Evolutionary conservation across 37 sponge, comb jelly and placozoan genomes (phyloP).

Genomic region (Aplysina aerophoba): DNA sequence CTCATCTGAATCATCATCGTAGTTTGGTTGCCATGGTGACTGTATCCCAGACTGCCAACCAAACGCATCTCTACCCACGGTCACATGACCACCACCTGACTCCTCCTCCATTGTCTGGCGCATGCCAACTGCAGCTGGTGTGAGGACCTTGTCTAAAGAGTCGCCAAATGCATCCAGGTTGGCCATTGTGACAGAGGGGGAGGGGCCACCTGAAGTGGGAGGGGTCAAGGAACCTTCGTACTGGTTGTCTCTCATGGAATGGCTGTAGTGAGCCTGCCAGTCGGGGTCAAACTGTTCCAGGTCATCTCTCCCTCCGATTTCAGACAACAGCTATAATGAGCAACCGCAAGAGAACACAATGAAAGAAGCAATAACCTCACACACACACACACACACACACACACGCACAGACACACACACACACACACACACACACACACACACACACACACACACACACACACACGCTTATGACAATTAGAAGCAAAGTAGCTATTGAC

Average conservation of each 20-base stretch:
- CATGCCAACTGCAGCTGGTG: constrained; percentile 8
- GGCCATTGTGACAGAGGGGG: neutral
- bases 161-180: neutral
- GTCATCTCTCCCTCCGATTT: constrained; percentile 20
- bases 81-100: constrained; percentile 31
- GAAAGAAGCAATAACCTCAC: neutral
- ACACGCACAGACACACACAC: neutral
- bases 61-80: neutral
- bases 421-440: neutral
- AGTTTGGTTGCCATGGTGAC: neutral
- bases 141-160: neutral
- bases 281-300: constrained; percentile 22
- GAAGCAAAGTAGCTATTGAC: too few species aligned
- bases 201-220: neutral
- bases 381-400: neutral
- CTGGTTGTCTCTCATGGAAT: neutral
- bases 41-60: neutral
- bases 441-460: neutral
- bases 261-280: neutral
- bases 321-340: neutral
- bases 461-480: too few species aligned
- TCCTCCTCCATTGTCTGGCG: neutral
- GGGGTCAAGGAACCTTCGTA: neutral
- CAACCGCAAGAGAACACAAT: neutral
- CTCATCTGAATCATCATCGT: constrained; percentile 10